Conservation (phyloP, 2,888 invertebrate species). For the Diachrysia chrysitis region DNA sequence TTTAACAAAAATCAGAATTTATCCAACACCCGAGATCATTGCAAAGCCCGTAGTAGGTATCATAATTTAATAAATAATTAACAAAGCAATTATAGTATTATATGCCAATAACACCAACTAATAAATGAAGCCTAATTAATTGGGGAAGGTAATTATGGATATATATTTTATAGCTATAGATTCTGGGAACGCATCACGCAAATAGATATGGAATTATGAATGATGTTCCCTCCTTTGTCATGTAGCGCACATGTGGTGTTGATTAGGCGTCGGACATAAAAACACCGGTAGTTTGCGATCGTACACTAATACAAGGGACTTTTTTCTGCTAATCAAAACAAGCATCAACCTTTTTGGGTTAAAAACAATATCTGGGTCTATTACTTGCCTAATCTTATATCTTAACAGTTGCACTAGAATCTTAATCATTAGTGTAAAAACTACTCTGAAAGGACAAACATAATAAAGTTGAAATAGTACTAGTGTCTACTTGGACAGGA, state of each 20-base stretch:
- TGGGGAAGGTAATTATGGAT: slow-evolving; percentile 8
- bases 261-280: slow-evolving; percentile 74
- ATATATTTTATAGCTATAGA: slow-evolving; percentile 25
- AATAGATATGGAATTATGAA: slow-evolving; percentile 70
- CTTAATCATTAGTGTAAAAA: neutral
- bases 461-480: neutral
- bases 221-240: slow-evolving; percentile 69
- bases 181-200: slow-evolving; percentile 50
- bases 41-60: neutral
- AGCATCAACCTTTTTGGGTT: no score
- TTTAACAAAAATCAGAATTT: slow-evolving; percentile 14
- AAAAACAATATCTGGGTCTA: no score
- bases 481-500: neutral
- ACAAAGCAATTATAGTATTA: slow-evolving; percentile 1
- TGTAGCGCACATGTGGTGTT: slow-evolving; percentile 80
- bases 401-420: no score
- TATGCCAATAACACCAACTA: neutral
- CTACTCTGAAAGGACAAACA: neutral
- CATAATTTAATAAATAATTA: slow-evolving; percentile 13
- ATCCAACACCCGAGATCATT: no score
- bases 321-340: neutral
- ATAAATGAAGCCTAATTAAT: slow-evolving; percentile 10
- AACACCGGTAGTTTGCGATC: slow-evolving; percentile 59
- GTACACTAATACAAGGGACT: slow-evolving; percentile 55
- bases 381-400: no score